Evolutionary conservation across 2,113 vertebrate species (phyloP).

Genomic region (Cnemophilus loriae): DNA sequence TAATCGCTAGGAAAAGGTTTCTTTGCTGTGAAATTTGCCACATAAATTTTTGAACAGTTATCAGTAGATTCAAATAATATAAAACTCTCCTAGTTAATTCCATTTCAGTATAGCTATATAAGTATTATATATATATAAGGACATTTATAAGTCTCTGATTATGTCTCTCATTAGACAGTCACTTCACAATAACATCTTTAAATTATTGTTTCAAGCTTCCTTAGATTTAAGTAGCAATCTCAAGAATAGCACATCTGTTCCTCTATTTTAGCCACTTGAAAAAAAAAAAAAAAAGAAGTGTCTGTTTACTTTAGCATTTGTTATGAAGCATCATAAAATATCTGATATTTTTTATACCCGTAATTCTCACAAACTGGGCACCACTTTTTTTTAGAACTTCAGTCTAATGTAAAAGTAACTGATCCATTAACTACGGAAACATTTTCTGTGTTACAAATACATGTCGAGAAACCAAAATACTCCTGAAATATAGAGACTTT

Average conservation of each 20-base stretch:
- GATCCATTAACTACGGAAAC: neutral
- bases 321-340: neutral
- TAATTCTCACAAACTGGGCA: neutral
- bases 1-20: neutral
- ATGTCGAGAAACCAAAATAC: constrained; percentile 1
- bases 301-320: neutral
- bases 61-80: neutral
- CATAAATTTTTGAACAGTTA: neutral
- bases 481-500: neutral
- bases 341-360: neutral
- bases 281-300: neutral
- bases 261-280: neutral
- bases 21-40: neutral
- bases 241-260: neutral
- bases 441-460: neutral
- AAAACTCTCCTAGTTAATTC: neutral
- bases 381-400: neutral
- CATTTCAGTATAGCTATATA: neutral
- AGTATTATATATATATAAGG: neutral
- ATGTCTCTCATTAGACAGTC: neutral
- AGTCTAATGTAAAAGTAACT: neutral
- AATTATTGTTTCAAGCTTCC: neutral
- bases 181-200: neutral
- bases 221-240: neutral
- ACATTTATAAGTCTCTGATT: neutral